phyloP scores from a whole-genome alignment of 2,888 invertebrate genomes.

The Quadroppia sp. region DNA sequence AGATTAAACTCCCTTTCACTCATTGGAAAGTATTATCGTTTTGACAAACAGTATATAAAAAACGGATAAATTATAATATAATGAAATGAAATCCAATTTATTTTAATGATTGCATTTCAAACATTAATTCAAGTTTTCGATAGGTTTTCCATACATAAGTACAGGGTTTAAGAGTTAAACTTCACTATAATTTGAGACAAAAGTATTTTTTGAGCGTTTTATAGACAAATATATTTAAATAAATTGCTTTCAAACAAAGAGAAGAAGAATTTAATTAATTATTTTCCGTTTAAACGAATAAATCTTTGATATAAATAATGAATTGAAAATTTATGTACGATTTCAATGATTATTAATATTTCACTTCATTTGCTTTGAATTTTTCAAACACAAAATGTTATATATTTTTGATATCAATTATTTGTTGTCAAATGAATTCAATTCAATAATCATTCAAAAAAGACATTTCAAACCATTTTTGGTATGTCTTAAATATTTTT shows the following conservation, averaged over 20 bases:
- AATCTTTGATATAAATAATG: no score
- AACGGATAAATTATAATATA: background rate
- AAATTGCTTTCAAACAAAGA: background rate
- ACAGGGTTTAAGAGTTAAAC: background rate
- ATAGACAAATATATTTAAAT: background rate
- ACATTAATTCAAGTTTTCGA: background rate
- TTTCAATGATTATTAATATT: no score
- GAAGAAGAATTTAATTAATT: no score
- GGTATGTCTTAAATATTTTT: no score
- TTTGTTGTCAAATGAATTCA: no score
- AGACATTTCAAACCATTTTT: no score
- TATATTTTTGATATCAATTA: no score
- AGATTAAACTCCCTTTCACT: background rate
- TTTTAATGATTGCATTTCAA: constrained; percentile 2
- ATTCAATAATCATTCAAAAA: no score
- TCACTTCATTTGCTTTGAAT: no score
- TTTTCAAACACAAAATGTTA: no score
- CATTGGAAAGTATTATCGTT: background rate
- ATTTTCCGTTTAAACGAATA: no score
- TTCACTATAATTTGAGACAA: background rate
- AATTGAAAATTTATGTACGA: no score
- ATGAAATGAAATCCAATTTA: constrained; percentile 1
- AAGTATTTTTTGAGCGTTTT: background rate
- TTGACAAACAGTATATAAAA: background rate
- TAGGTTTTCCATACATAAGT: background rate